Conservation (phyloP, 2,888 invertebrate genomes). For the Linnaemya vulpina region DNA sequence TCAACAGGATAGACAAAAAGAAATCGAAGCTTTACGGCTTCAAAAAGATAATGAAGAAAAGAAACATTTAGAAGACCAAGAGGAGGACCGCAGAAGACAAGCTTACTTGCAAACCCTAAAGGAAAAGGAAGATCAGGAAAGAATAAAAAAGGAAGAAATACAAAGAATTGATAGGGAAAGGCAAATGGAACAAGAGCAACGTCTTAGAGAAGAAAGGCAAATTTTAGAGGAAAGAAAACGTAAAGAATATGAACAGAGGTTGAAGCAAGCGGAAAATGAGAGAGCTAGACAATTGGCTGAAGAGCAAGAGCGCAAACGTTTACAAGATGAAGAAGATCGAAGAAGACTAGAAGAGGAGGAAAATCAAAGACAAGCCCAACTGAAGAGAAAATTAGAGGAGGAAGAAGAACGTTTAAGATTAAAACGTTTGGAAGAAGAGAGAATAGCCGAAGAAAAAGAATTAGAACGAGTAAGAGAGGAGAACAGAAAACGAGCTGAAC, state of each 20-base stretch:
- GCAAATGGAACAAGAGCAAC: constrained; percentile 75
- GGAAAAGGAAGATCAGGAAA: constrained; percentile 75
- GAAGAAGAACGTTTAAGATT: constrained; percentile 78
- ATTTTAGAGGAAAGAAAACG: constrained; percentile 76
- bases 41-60: constrained; percentile 75
- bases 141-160: constrained; percentile 74
- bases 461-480: constrained; percentile 78
- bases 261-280: constrained; percentile 76
- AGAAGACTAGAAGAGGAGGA: constrained; percentile 77
- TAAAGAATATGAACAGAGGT: constrained; percentile 77
- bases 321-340: constrained; percentile 76
- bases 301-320: constrained; percentile 77
- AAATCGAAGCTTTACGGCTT: constrained; percentile 74
- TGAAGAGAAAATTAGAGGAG: constrained; percentile 78
- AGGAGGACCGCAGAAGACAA: constrained; percentile 74
- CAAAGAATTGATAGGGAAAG: constrained; percentile 67
- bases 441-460: constrained; percentile 78
- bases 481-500: constrained; percentile 76
- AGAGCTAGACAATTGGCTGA: constrained; percentile 77
- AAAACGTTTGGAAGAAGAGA: constrained; percentile 76
- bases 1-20: constrained; percentile 72
- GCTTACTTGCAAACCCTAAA: constrained; percentile 75
- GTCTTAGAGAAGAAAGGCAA: constrained; percentile 74
- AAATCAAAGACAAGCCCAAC: constrained; percentile 76
- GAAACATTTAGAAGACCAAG: constrained; percentile 74